phyloP scores from a whole-genome alignment of 1,140 invertebrate genomes.

The Idris sp. region DNA sequence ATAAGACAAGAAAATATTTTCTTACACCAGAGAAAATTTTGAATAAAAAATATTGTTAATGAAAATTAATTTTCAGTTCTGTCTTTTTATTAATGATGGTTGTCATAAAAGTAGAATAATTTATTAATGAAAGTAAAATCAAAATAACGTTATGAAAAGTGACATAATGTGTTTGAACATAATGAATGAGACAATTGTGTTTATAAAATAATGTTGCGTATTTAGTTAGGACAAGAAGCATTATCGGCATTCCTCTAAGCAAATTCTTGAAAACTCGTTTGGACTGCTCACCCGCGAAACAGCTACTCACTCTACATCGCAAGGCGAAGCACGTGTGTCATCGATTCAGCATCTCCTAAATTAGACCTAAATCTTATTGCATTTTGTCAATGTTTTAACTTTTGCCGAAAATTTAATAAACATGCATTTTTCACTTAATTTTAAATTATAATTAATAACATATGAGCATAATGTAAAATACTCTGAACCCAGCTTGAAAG shows the following conservation, averaged over 20 bases:
- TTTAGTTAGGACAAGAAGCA: slow-evolving; percentile 69
- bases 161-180: slow-evolving; percentile 30
- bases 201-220: slow-evolving; percentile 50
- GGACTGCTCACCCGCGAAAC: slow-evolving; percentile 66
- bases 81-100: too few species aligned
- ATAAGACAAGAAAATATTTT: too few species aligned
- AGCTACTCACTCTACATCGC: slow-evolving; percentile 65
- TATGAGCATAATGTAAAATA: too few species aligned
- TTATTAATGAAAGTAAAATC: too few species aligned
- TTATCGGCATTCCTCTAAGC: slow-evolving; percentile 70
- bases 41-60: too few species aligned
- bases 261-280: slow-evolving; percentile 76
- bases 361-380: slow-evolving; percentile 62
- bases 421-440: neutral
- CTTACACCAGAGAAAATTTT: too few species aligned
- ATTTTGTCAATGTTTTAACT: slow-evolving; percentile 26
- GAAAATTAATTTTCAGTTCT: too few species aligned
- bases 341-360: slow-evolving; percentile 64
- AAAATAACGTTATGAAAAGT: neutral
- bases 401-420: slow-evolving; percentile 30
- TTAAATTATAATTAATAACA: neutral
- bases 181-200: slow-evolving; percentile 53
- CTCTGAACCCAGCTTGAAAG: too few species aligned
- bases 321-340: slow-evolving; percentile 60
- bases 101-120: too few species aligned